These are phyloP conservation scores for Eciton burchellii DNA, from an alignment of 1,140 invertebrate genomes.

Conservation along the genomic window DNA sequence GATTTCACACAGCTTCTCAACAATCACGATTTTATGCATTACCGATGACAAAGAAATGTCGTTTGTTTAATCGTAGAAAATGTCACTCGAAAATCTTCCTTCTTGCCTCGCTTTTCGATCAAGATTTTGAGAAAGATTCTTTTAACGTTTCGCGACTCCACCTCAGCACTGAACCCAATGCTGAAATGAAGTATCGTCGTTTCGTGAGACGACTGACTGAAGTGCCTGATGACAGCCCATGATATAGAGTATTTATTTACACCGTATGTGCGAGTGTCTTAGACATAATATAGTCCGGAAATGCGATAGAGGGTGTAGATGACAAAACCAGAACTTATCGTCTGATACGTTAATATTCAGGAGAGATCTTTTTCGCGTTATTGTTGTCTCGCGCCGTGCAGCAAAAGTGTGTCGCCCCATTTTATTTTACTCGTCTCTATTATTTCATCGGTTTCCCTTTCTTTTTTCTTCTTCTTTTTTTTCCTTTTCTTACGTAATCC, in stretches of 20 bases:
- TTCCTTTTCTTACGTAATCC: too few species aligned
- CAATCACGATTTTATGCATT: not conserved
- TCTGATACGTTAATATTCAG: not conserved
- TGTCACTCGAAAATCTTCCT: not conserved
- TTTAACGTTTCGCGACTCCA: slow-evolving; percentile 32
- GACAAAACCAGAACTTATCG: slow-evolving; percentile 25
- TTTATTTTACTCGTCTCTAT: not conserved
- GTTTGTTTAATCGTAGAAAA: not conserved
- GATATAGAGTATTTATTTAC: slow-evolving; percentile 81
- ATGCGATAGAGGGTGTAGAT: slow-evolving; percentile 77
- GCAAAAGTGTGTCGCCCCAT: not conserved
- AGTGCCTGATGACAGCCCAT: slow-evolving; percentile 68
- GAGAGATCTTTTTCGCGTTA: not conserved
- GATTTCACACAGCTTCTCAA: not conserved
- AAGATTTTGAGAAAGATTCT: not conserved
- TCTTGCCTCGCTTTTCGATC: not conserved
- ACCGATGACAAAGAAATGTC: not conserved
- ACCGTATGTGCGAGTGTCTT: slow-evolving; percentile 64
- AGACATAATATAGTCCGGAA: slow-evolving; percentile 82
- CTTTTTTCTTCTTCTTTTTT: too few species aligned
- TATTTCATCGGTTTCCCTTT: not conserved
- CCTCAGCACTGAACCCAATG: slow-evolving; percentile 39
- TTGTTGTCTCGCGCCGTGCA: too few species aligned
- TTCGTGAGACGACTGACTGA: slow-evolving; percentile 51
- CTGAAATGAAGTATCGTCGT: slow-evolving; percentile 46